Conservation (phyloP, 2,113 vertebrate species). For the Vulpes vulpes region DNA sequence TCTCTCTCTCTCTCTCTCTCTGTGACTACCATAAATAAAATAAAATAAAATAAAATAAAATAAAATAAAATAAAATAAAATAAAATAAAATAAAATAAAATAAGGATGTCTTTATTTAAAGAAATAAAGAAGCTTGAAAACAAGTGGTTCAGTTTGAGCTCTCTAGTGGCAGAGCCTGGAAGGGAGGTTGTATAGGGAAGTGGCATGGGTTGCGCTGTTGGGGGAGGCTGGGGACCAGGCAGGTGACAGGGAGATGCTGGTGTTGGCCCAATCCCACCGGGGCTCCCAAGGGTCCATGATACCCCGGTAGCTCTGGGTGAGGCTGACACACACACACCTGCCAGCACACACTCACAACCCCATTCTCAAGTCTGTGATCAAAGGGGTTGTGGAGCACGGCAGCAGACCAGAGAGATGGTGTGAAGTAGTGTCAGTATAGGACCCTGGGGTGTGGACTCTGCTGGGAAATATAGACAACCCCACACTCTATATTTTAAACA, state of each 20-base stretch:
- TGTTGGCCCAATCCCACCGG: fast-evolving
- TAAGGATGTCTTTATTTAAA: not conserved
- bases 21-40: no score
- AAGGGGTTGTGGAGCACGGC: fast-evolving
- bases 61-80: no score
- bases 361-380: not conserved
- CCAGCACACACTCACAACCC: no score
- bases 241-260: not conserved
- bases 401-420: not conserved
- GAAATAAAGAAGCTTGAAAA: not conserved
- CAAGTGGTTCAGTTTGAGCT: not conserved
- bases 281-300: not conserved
- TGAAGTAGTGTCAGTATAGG: not conserved
- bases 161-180: not conserved
- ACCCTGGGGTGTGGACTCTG: not conserved
- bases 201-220: no score
- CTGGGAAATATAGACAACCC: not conserved
- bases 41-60: no score
- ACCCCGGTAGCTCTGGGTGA: not conserved
- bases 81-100: no score
- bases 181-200: fast-evolving
- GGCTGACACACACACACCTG: fast-evolving
- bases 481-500: not conserved
- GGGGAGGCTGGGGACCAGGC: not conserved
- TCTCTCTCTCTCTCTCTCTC: no score